These are phyloP conservation scores for Ceyx cyanopectus DNA, from an alignment of 2,113 vertebrate species.

Conservation along the genomic window DNA sequence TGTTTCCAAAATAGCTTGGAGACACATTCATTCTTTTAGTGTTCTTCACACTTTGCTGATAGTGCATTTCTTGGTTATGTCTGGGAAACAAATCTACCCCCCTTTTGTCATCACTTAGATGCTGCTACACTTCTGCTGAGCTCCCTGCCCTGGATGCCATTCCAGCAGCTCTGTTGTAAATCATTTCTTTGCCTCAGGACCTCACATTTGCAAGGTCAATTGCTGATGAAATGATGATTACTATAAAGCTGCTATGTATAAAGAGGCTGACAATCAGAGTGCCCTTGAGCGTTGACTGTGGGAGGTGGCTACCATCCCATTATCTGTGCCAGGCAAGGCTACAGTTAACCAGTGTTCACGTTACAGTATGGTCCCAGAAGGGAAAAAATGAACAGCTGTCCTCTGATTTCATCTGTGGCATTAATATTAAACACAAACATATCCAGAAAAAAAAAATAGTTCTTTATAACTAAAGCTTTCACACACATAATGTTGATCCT, in stretches of 20 bases:
- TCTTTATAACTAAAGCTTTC: neutral
- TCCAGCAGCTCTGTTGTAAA: conserved; percentile 36
- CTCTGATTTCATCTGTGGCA: neutral
- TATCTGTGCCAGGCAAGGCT: neutral
- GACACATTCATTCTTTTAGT: neutral
- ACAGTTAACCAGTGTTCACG: neutral
- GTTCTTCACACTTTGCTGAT: conserved; percentile 55
- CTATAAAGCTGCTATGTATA: conserved; percentile 29
- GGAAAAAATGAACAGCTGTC: neutral
- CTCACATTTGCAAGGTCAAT: conserved; percentile 65
- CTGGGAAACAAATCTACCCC: neutral
- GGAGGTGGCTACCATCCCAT: conserved; percentile 18
- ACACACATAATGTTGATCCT: neutral
- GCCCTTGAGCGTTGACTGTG: conserved; percentile 40
- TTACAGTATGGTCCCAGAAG: neutral
- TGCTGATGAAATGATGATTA: conserved; percentile 56
- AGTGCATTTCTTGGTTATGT: conserved; percentile 31
- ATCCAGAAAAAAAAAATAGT: neutral
- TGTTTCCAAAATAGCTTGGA: conserved; percentile 17
- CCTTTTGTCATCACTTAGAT: conserved; percentile 14
- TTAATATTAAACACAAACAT: neutral
- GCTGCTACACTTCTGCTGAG: neutral
- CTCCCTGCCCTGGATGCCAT: neutral
- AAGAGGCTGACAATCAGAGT: conserved; percentile 38
- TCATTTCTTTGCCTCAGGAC: conserved; percentile 38